Evolutionary conservation across 2,797 vertebrate species (phyloP), one percentile per base, ranked within the genome.

Genomic region (Poeciliopsis paucimaculata): DNA sequence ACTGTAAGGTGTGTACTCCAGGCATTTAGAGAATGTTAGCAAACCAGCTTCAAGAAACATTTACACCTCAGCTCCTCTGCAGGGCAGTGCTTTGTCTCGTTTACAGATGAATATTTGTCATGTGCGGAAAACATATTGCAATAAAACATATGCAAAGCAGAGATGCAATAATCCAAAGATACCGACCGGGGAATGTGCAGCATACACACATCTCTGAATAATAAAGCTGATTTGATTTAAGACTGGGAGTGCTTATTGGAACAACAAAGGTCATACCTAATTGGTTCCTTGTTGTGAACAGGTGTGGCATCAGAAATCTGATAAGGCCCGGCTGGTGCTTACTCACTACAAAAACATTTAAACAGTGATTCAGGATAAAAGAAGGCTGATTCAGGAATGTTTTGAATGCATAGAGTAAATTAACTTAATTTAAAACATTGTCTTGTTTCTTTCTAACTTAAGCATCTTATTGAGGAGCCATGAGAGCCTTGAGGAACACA

Each of bases 121-220:
- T 34, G 20, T 77, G n/a, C 12, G 51, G 34, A 81, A 84, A 84
- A 86, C 80, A 86, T 57, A 84, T 88, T 88, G 72, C 51, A 26
- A 53, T 53, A 53, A 53, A 53, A 26, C 51, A 53, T 75, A 86
- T 79, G 60, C 75, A 77, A 51, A 72, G 46, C n/a, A 60, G 26
- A 5, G 73, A 84, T 87, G 79, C 72, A 79, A 28, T 86, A 91
- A 92, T 82, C 79, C 89, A 88, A 79, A 73, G 80, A 88, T 45
- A 68, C 79, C 39, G 73, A 85, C 86, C 89, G 53, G 83, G 84
- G 85, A 91, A 86, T 66, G 73, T 90, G 75, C 83, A 74, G 60
- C 23, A 36, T 10, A 46, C 9, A 88, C n/a, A 55, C 60, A 71
- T 72, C 39, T 39, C 31, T 68, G 64, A 82, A 80, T 81, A 76